Base-by-base conservation (phyloP, 2,888 invertebrate genomes). In the Pyrrhosoma nymphula region DNA sequence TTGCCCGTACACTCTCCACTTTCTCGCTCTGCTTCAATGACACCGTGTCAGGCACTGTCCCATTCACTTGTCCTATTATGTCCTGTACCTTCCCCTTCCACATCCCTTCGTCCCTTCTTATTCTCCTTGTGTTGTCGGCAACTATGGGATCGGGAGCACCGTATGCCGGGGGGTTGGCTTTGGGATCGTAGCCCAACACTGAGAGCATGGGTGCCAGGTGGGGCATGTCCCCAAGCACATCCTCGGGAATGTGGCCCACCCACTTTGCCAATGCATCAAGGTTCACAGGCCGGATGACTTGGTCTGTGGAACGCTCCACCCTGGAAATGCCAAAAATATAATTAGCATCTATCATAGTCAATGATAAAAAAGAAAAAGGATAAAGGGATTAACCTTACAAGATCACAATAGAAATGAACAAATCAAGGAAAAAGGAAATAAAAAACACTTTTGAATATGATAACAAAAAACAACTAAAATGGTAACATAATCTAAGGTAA, bases 271-370 rank as follows among this genome's bases (percentile, higher is more conserved):
- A 97, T 93, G 99, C 99, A 97, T 99, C 99, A 96, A 99, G 97
- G 97, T 99, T 99, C 95, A 99, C 98, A 26, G 99, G 99, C 96
- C 99, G 99, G 97, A 99, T 99, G 96, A 99, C 99, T 98, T 99
- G 99, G 97, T 99, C 99, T 96, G 99, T 99, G 93, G 99, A 99
- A 96, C 99, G 98, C 97, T 99, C 99, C 97, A 99, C 99, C 97
- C 99, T 99, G 97, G 95, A 97, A 97, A 95, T 30, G 12, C 16
- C 82, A 82, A 16, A 82, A 16, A 82, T 16, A 60, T 60, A 18
- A 18, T 18, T 60, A 60, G 60, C 20, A 60, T 20, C 10, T 60
- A 20, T 20, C 60, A 60, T 12, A 47, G 47, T 47, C 8, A 8
- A 47, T 47, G 47, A 4, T 47, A 47, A 47, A 4, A 47, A 47